Base-by-base conservation (phyloP, 1,140 invertebrate genomes). In the Tetragonula clypearis region DNA sequence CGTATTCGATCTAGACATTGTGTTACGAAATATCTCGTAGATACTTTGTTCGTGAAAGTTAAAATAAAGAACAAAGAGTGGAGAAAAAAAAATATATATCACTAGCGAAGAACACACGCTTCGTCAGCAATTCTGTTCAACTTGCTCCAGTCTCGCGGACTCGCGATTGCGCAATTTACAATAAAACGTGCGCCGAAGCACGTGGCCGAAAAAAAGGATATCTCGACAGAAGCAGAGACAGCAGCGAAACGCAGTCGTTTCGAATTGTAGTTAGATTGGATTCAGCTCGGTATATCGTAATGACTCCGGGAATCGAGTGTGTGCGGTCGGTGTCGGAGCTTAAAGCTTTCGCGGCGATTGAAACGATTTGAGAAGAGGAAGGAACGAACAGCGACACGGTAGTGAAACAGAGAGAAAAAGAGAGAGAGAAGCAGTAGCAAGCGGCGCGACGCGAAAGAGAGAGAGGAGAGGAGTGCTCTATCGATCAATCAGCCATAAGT, bases 401-500 rank as follows among this genome's bases (percentile, higher is more conserved):
- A 8, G 2, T 15, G 41, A 17, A 49, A 35, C 65, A 87, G 23
- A 55, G 30, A 30, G 71, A 35, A n/a, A 9, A 62, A 21, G 30
- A 35, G 41, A 41, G 77, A n/a, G 60, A 56, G 53, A 12, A 66
- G 56, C 49, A 49, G 30, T 74, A 49, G 53, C 19, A 62, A 21
- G 35, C 41, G 30, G n/a, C 23, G 60, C 19, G n/a, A 15, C 1
- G 60, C 1, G 23, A 72, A 56, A 56, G 65, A 72, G 55, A 58
- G 35, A 49, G 6, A 49, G 41, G 17, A 19, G 26, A 15, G 56
- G 56, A 41, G 76, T 83, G 58, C 56, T 90, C 90, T 91, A 91
- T 91, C 90, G 90, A 91, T 91, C 90, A 91, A 91, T 91, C 90
- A 91, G 82, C 90, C 90, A 91, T 90, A 91, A 91, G 90, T 89